Evolutionary conservation across 2,113 vertebrate genomes (phyloP).

Genomic region (Sander lucioperca): DNA sequence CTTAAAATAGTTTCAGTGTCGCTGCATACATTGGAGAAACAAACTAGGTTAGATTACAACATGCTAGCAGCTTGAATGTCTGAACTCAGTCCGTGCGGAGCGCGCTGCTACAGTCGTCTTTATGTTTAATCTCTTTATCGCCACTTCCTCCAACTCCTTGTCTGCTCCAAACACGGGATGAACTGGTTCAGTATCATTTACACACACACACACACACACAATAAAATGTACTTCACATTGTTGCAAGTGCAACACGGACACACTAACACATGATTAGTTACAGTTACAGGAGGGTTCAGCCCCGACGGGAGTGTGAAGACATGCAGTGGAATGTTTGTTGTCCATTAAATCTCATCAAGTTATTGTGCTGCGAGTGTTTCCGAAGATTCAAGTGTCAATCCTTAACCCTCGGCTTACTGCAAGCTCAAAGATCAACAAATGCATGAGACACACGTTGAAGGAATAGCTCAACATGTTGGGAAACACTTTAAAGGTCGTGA

Average conservation of each 20-base stretch:
- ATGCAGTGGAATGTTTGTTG: conserved; percentile 48
- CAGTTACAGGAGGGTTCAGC: conserved; percentile 1
- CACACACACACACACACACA: conserved; percentile 4
- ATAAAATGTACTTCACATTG: conserved; percentile 38
- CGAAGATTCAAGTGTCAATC: conserved; percentile 26
- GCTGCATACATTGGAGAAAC: conserved; percentile 35
- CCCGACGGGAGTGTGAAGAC: conserved; percentile 13
- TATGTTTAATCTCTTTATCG: conserved; percentile 20
- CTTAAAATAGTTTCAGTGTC: conserved; percentile 41
- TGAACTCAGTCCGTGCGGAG: conserved; percentile 16
- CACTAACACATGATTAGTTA: background rate
- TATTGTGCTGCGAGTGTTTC: conserved; percentile 38
- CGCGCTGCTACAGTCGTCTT: conserved; percentile 22
- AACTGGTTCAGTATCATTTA: conserved; percentile 26
- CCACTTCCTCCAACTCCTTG: background rate
- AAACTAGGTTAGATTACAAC: conserved; percentile 32
- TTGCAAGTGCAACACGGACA: conserved; percentile 20
- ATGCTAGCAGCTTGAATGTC: conserved; percentile 57
- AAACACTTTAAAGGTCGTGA: too few species aligned
- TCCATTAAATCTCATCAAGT: conserved; percentile 21
- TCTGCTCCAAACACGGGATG: conserved; percentile 1
- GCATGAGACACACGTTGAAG: background rate
- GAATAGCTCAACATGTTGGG: too few species aligned
- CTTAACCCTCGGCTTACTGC: conserved; percentile 7
- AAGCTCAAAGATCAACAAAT: conserved; percentile 24